Conservation (phyloP, 2,888 invertebrate genomes). For the Mythimna impura region DNA sequence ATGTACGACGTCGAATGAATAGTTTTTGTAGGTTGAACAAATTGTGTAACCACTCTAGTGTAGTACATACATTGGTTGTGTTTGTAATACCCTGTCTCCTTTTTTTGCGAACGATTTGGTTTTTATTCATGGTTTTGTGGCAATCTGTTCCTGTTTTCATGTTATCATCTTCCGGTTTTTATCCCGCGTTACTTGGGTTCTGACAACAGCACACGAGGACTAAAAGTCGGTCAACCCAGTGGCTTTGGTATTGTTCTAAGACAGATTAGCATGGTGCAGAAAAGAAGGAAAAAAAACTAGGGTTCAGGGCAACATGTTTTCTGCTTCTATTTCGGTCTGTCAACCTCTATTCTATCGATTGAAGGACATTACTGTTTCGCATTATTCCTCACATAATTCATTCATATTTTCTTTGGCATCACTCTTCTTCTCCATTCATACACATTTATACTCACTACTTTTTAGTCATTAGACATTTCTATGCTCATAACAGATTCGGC, state of each 20-base stretch:
- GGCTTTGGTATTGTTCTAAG: too few relatives aligned
- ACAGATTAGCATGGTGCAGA: too few relatives aligned
- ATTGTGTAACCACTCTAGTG: constrained; percentile 27
- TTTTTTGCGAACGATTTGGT: not conserved
- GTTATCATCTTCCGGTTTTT: not conserved
- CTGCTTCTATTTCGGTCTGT: not conserved
- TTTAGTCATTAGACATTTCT: not conserved
- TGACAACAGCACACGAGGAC: too few relatives aligned
- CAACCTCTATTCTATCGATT: not conserved
- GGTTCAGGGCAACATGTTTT: not conserved
- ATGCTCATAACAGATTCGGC: not conserved
- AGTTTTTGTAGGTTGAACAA: constrained; percentile 44
- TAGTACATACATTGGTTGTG: constrained; percentile 22
- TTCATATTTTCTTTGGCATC: not conserved
- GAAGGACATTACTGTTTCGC: not conserved
- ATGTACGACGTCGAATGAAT: constrained; percentile 50
- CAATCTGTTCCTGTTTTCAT: not conserved
- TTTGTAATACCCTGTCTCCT: not conserved
- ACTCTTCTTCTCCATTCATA: not conserved
- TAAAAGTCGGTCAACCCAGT: too few relatives aligned
- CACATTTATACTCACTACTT: not conserved
- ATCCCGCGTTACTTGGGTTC: not conserved
- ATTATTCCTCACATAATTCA: too few relatives aligned
- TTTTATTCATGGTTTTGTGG: not conserved
- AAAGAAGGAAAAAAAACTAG: not conserved